Evolutionary conservation across 2,797 vertebrate species (phyloP).

Genomic region (Lateolabrax maculatus): DNA sequence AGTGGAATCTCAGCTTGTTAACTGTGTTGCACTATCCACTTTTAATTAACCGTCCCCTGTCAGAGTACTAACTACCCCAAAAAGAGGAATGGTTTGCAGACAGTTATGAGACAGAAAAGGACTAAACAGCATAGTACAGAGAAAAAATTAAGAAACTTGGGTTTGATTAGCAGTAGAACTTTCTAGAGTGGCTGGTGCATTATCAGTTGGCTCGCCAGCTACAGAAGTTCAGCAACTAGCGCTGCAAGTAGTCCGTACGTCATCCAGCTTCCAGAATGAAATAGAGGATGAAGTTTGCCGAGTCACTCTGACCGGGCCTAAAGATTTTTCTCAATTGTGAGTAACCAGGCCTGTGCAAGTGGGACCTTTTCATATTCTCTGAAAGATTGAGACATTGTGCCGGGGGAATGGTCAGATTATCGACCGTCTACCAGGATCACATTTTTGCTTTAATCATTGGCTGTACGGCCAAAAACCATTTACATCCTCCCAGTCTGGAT

Average conservation of each 20-base stretch:
- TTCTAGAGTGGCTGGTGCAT: not conserved
- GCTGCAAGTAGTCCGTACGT: not conserved
- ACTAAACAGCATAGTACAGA: not conserved
- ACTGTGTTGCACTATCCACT: not conserved
- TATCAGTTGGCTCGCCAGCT: not conserved
- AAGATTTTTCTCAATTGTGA: not conserved
- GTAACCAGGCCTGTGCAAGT: not conserved
- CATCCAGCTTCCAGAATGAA: not conserved
- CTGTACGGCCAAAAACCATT: conserved; percentile 35
- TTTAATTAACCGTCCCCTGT: not conserved
- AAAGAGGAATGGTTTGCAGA: not conserved
- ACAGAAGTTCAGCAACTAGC: not conserved
- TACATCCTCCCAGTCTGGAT: conserved; percentile 47
- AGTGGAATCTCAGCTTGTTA: not conserved
- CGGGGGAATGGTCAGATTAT: conserved; percentile 37
- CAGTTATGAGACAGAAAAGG: not conserved
- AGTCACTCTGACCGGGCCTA: not conserved
- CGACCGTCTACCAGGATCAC: conserved; percentile 31
- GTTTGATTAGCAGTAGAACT: not conserved
- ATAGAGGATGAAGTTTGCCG: not conserved
- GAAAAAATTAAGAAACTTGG: not conserved
- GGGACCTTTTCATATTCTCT: conserved; percentile 36
- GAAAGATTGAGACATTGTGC: conserved; percentile 47
- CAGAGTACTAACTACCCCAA: not conserved
- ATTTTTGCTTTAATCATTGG: conserved; percentile 56